phyloP scores from a whole-genome alignment of 2,888 invertebrate genomes.

The Chydorus sphaericus region DNA sequence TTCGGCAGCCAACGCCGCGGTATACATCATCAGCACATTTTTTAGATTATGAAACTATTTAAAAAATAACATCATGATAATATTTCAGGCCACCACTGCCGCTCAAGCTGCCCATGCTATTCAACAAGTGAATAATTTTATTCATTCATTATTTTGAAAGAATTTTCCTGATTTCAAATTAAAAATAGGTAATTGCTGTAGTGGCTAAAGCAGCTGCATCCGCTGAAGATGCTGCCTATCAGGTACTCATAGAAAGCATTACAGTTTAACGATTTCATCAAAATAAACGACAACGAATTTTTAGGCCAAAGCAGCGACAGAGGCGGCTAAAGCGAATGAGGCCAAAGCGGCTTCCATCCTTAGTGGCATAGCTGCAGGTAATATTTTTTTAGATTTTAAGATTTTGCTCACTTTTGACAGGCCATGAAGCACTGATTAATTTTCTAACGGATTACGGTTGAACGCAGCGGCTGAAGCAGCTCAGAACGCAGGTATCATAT shows the following conservation, averaged over 20 bases:
- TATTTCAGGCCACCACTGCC: not conserved
- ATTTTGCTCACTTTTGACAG: no score
- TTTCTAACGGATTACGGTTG: no score
- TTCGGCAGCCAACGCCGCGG: not conserved
- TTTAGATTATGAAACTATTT: no score
- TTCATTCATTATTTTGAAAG: not conserved
- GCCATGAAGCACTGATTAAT: no score
- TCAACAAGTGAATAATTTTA: constrained; percentile 15
- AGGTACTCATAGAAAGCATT: not conserved
- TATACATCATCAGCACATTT: no score
- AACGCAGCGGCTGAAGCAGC: no score
- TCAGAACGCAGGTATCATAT: no score
- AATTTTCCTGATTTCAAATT: not conserved
- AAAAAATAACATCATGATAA: no score
- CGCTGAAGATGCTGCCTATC: not conserved
- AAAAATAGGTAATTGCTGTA: not conserved
- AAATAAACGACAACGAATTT: not conserved
- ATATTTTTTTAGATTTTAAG: no score
- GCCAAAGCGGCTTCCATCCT: no score
- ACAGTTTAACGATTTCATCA: not conserved
- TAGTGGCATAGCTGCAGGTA: no score
- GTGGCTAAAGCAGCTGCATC: not conserved
- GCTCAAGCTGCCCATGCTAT: constrained; percentile 17
- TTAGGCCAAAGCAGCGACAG: constrained; percentile 15
- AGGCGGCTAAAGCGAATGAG: constrained; percentile 18